These are phyloP conservation scores for Jaculus jaculus DNA, from an alignment of 2,113 vertebrate genomes.

Conservation along the genomic window DNA sequence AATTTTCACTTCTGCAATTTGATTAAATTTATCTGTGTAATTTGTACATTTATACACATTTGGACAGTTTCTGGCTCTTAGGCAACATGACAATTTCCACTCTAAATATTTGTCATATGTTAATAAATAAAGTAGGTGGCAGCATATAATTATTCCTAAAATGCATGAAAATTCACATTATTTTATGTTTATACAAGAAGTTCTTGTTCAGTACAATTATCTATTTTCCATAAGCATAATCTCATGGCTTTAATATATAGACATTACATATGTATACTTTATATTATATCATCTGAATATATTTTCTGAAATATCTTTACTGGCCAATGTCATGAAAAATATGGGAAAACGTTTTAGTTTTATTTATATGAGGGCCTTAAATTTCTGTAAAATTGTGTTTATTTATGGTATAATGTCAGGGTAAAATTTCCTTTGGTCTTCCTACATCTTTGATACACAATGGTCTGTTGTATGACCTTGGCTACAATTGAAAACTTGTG, in stretches of 20 bases:
- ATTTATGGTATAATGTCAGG: neutral
- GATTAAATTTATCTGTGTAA: neutral
- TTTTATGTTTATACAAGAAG: neutral
- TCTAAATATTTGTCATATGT: neutral
- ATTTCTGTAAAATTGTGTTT: neutral
- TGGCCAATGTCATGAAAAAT: neutral
- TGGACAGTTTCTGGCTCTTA: neutral
- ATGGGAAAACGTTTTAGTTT: neutral
- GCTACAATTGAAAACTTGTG: neutral
- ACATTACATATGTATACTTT: neutral
- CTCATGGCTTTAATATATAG: neutral
- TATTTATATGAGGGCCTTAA: neutral
- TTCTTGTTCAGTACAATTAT: neutral
- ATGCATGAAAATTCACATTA: neutral
- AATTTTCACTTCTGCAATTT: neutral
- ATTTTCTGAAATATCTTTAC: neutral
- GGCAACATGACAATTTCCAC: neutral
- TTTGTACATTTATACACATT: neutral
- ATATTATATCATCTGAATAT: neutral
- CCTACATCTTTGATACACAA: neutral
- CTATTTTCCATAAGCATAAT: neutral
- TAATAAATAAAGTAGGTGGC: neutral
- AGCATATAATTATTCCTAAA: neutral
- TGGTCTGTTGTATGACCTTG: neutral
- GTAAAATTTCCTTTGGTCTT: neutral